Evolutionary conservation across 1,140 invertebrate genomes (phyloP).

Genomic region (Carposina sasakii): DNA sequence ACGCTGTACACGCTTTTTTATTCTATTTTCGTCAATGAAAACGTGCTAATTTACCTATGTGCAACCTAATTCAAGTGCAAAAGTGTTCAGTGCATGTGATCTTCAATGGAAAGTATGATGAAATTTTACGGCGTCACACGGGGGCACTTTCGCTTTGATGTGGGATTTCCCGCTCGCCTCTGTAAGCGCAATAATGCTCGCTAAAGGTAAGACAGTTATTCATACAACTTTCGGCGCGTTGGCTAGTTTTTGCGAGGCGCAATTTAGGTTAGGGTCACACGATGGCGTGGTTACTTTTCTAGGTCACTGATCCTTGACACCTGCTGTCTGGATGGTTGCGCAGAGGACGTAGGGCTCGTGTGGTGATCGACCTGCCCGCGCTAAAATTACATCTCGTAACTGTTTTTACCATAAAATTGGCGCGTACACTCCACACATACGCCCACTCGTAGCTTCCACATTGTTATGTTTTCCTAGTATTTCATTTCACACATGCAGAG

Average conservation of each 20-base stretch:
- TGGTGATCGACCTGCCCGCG: conserved; percentile 51
- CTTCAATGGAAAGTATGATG: conserved; percentile 41
- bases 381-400: conserved; percentile 43
- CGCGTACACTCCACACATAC: conserved; percentile 16
- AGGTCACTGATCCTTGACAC: conserved; percentile 63
- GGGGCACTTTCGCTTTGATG: conserved; percentile 53
- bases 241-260: neutral
- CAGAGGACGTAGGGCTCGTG: conserved; percentile 42
- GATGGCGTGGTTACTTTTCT: conserved; percentile 46
- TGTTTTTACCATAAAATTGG: conserved; percentile 24
- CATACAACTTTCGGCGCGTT: neutral
- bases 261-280: conserved; percentile 57
- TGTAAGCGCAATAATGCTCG: conserved; percentile 33
- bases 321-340: conserved; percentile 50
- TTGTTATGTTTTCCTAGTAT: conserved; percentile 22
- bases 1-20: conserved; percentile 24
- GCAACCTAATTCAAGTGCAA: conserved; percentile 27
- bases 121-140: conserved; percentile 55
- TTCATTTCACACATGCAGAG: neutral
- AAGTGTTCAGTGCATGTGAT: conserved; percentile 33
- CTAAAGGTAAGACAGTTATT: conserved; percentile 26
- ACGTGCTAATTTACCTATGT: conserved; percentile 21
- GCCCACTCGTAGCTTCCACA: conserved; percentile 6
- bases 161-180: conserved; percentile 55
- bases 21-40: conserved; percentile 52